Evolutionary conservation across 37 sponge, comb jelly and placozoan species (phyloP).

Genomic region (Aplysina aerophoba): DNA sequence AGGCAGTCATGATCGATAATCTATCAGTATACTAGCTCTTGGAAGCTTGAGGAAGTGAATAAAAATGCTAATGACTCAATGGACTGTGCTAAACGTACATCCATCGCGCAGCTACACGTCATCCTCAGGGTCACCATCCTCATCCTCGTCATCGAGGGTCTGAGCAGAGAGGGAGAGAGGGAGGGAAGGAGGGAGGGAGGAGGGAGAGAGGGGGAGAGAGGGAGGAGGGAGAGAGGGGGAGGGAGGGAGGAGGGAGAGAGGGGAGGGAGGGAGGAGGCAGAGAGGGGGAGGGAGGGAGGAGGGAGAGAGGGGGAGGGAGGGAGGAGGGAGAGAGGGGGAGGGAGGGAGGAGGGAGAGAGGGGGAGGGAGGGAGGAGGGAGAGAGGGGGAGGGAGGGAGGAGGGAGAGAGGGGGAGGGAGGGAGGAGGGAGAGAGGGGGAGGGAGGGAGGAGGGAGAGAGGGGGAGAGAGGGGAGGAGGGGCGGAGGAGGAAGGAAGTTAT

Average conservation of each 20-base stretch:
- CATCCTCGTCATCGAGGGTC: not conserved
- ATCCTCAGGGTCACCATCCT: not conserved
- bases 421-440: not conserved
- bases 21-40: not conserved
- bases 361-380: not conserved
- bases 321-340: not conserved
- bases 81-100: no score
- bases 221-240: no score
- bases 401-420: slow-evolving; percentile 6
- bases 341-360: not conserved
- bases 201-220: not conserved
- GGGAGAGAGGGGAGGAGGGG: not conserved
- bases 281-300: no score
- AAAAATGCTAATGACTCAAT: not conserved
- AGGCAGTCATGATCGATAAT: not conserved
- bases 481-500: not conserved
- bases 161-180: not conserved
- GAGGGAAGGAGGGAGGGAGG: not conserved
- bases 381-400: not conserved
- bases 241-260: no score
- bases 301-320: not conserved
- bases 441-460: not conserved
- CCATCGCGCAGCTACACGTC: not conserved
- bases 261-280: no score
- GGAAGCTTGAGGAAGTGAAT: not conserved